phyloP scores from a whole-genome alignment of 1,140 invertebrate genomes.

The Octopus bimaculoides region DNA sequence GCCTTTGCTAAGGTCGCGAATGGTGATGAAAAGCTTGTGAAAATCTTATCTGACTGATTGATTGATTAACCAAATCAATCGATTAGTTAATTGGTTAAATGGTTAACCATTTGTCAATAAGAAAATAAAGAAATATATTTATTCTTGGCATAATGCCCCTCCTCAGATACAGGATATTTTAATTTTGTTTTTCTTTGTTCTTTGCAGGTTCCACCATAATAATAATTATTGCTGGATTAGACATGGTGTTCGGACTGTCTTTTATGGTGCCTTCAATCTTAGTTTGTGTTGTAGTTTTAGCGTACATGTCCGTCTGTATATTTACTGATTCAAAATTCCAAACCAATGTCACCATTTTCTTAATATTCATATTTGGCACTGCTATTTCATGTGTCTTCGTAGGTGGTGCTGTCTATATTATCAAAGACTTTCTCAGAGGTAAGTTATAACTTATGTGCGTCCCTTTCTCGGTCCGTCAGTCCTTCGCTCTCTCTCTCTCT shows the following conservation, averaged over 20 bases:
- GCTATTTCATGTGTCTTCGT: slow-evolving; percentile 25
- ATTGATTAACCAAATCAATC: too few species aligned
- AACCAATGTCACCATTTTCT: slow-evolving; percentile 16
- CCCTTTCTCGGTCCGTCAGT: too few species aligned
- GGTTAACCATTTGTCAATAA: too few species aligned
- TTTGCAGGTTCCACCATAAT: slow-evolving; percentile 17
- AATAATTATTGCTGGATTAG: slow-evolving; percentile 14
- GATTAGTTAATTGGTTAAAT: too few species aligned
- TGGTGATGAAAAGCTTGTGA: too few species aligned
- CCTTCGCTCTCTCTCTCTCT: too few species aligned
- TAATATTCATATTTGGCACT: slow-evolving; percentile 22
- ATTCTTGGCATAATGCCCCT: too few species aligned
- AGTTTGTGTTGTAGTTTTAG: slow-evolving; percentile 18
- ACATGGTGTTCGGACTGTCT: slow-evolving; percentile 24
- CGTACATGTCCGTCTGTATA: slow-evolving; percentile 23
- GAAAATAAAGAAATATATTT: too few species aligned
- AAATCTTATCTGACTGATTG: too few species aligned
- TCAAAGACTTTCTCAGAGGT: slow-evolving; percentile 26
- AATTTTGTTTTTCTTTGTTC: background rate
- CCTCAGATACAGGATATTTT: too few species aligned
- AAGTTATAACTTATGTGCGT: background rate
- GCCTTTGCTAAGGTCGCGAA: too few species aligned
- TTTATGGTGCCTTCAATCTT: slow-evolving; percentile 21
- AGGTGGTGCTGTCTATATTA: slow-evolving; percentile 24
- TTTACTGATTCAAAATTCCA: slow-evolving; percentile 15